Base-by-base conservation (phyloP, 2,113 vertebrate species). In the Nesogale talazaci region DNA sequence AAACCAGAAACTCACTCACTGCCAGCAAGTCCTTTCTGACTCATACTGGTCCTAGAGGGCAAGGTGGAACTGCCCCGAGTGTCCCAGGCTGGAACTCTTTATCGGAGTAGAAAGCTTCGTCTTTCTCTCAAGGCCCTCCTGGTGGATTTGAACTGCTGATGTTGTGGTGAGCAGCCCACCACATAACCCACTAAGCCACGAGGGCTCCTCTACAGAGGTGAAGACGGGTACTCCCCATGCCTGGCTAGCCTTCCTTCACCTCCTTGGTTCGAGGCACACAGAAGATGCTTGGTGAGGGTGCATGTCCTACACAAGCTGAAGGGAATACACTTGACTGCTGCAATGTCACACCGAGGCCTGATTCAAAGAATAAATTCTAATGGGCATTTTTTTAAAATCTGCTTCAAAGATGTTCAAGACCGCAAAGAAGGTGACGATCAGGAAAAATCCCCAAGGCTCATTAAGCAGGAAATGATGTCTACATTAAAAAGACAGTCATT, bases 381-480 rank as follows among this genome's bases (percentile, higher is more conserved):
- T 23, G 34, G 36, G 20, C 27, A 78, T 29, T 65, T 65, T 65
- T 61, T 22, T 61, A 2, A 94, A 95, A 36, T 63, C 42, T 78
- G 34, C 56, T 84, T 42, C 15, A 77, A 88, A 92, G 95, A 88
- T 36, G 61, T 91, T 92, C 69, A 38, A 23, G 88, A 82, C 29
- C 93, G 76, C 76, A 83, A 92, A 70, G 77, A 88, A 86, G 36
- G 40, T 19, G 29, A 29, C 94, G 83, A 75, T 69, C 80, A 82
- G 82, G 89, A 70, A 94, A 84, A 88, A 46, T 15, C 70, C 91
- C 83, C 85, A 92, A 74, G 83, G 75, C 31, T 78, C 36, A 42
- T 76, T 42, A 34, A 86, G n/a, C 90, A 93, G 85, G 87, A 91
- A 93, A 74, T 10, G 9, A 79, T 77, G 34, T 89, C 90, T 89